Conservation (phyloP, 2,888 invertebrate genomes). For the Macaria liturata region DNA sequence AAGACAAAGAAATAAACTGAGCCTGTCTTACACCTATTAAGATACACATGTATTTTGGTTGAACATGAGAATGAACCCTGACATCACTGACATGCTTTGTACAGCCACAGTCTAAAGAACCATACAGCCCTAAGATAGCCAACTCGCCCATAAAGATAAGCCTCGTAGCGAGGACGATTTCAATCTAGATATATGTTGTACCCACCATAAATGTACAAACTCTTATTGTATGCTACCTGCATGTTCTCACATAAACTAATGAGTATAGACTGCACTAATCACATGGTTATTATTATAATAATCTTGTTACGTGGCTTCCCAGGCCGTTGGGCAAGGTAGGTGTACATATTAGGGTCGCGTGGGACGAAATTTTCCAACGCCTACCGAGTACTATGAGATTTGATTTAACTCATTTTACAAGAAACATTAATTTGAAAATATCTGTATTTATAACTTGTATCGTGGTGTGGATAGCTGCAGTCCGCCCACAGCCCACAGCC, state of each 20-base stretch:
- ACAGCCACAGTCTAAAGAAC: too few relatives aligned
- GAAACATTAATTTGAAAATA: too few relatives aligned
- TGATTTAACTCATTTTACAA: not conserved
- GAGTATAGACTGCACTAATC: conserved; percentile 18
- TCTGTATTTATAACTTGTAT: not conserved
- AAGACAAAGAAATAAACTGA: too few relatives aligned
- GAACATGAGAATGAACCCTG: too few relatives aligned
- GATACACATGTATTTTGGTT: too few relatives aligned
- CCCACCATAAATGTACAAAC: not conserved
- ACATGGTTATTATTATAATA: conserved; percentile 3
- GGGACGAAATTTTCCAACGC: conserved; percentile 26
- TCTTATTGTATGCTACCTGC: too few relatives aligned
- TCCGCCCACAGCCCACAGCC: conserved; percentile 11
- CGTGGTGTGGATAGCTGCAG: not conserved
- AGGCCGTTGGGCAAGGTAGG: conserved; percentile 16
- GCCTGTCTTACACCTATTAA: too few relatives aligned
- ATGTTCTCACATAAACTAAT: conserved; percentile 19
- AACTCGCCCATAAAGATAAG: too few relatives aligned
- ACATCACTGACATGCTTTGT: too few relatives aligned
- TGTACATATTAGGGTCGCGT: conserved; percentile 24
- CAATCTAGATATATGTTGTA: not conserved
- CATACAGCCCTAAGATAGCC: too few relatives aligned
- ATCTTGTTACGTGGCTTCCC: conserved; percentile 20
- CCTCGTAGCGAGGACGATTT: too few relatives aligned
- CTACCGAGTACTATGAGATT: conserved; percentile 1